A percentile compares a stretch with the other conserved stretches of the same genome.
These are phyloP conservation scores for Acropternis orthonyx DNA, from an alignment of 2,797 vertebrate genomes.

Conservation along the genomic window DNA sequence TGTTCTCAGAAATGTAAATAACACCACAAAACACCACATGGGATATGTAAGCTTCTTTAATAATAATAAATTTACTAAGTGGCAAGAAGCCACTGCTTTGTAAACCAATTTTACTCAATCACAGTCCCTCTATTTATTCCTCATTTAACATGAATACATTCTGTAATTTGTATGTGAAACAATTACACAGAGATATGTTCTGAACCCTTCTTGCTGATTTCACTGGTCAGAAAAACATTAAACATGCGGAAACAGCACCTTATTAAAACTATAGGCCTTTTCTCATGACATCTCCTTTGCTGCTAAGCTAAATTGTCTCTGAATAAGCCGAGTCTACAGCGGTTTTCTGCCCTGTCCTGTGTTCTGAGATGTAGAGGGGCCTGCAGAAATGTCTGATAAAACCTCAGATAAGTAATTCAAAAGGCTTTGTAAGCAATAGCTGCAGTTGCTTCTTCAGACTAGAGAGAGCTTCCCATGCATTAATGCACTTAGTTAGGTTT, in stretches of 20 bases:
- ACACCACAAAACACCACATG: constrained; percentile 5
- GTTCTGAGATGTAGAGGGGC: constrained; percentile 24
- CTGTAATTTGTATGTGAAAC: constrained; percentile 45
- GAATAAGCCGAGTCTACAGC: constrained; percentile 1
- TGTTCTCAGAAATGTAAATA: constrained; percentile 40
- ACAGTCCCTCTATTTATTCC: constrained; percentile 29
- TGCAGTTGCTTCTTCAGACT: constrained; percentile 49
- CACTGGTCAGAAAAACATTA: constrained; percentile 51
- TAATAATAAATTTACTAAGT: constrained; percentile 60
- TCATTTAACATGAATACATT: constrained; percentile 55
- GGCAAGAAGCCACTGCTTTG: constrained; percentile 64
- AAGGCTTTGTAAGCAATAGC: constrained; percentile 58
- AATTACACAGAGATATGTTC: constrained; percentile 16
- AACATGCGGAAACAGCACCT: constrained; percentile 63
- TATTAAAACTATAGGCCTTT: constrained; percentile 45
- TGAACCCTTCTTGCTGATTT: constrained; percentile 10
- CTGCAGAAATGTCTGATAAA: neutral
- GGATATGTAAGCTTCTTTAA: constrained; percentile 61
- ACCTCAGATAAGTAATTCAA: constrained; percentile 37
- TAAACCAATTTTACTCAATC: constrained; percentile 68
- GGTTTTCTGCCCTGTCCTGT: neutral
- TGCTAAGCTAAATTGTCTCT: constrained; percentile 32
- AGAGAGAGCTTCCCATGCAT: constrained; percentile 63
- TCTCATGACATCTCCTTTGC: constrained; percentile 31
- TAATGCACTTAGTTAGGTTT: constrained; percentile 60